A percentile compares a stretch with the other conserved stretches of the same genome.
These are phyloP conservation scores for Drosophila borborema DNA, from an alignment of 2,888 invertebrate species.

Conservation along the genomic window DNA sequence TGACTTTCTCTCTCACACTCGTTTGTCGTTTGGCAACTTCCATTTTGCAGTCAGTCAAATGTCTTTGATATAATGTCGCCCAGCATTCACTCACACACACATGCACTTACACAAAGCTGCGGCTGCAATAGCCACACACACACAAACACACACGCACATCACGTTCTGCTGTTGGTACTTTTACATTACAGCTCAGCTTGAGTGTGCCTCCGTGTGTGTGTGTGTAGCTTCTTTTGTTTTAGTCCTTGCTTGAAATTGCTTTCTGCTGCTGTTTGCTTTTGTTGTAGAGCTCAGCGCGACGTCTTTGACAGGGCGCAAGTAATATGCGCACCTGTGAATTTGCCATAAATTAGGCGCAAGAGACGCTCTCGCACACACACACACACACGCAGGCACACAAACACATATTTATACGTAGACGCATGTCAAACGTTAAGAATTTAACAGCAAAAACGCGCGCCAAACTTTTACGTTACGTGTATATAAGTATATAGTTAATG, in stretches of 20 bases:
- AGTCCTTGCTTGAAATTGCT: conserved; percentile 57
- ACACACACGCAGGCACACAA: not conserved
- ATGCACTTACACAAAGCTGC: conserved; percentile 19
- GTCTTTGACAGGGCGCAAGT: conserved; percentile 74
- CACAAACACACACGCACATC: conserved; percentile 27
- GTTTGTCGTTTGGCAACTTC: conserved; percentile 9
- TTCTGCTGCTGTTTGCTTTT: conserved; percentile 45
- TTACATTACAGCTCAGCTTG: conserved; percentile 22
- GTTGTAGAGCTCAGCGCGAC: conserved; percentile 57
- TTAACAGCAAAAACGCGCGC: conserved; percentile 64
- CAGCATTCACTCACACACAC: conserved; percentile 13
- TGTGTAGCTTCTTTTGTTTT: conserved; percentile 66
- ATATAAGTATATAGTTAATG: not conserved
- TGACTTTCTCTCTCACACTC: not conserved
- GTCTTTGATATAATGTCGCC: conserved; percentile 56
- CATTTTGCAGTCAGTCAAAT: conserved; percentile 61
- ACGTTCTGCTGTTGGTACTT: conserved; percentile 46
- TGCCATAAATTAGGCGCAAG: conserved; percentile 77
- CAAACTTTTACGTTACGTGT: conserved; percentile 49
- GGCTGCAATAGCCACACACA: conserved; percentile 37
- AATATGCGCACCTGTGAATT: conserved; percentile 81
- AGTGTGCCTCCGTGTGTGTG: conserved; percentile 26
- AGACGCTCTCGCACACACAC: conserved; percentile 19
- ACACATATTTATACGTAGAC: conserved; percentile 29
- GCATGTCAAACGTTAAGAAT: conserved; percentile 52